Evolutionary conservation across 2,797 vertebrate genomes (phyloP).

Genomic region (Oreortyx pictus): DNA sequence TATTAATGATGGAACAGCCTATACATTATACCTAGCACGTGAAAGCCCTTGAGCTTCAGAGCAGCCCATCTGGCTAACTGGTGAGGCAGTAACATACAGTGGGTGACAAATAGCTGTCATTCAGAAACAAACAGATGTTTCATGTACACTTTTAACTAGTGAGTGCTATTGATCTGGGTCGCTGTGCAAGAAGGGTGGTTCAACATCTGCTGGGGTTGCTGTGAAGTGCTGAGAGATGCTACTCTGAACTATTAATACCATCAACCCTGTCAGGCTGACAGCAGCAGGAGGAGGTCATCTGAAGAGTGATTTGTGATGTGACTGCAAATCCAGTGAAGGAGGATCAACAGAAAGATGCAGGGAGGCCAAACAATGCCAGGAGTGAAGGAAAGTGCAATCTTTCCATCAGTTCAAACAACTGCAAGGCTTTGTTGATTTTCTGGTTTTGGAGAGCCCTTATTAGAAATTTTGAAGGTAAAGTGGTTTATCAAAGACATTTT

Average conservation of each 20-base stretch:
- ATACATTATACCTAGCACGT: background rate
- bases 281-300: background rate
- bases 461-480: background rate
- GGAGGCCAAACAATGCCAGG: background rate
- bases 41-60: background rate
- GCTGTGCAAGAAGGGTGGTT: background rate
- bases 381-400: background rate
- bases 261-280: background rate
- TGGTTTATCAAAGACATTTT: rapidly evolving
- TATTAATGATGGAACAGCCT: background rate
- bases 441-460: background rate
- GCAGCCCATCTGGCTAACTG: background rate
- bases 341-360: background rate
- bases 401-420: background rate
- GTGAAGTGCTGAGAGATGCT: background rate
- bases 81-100: background rate
- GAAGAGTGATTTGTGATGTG: background rate
- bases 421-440: background rate
- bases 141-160: background rate
- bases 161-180: background rate
- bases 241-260: background rate
- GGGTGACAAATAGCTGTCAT: background rate
- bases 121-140: background rate
- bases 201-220: background rate
- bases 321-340: background rate